These are phyloP conservation scores for Halictus quadricinctus DNA, from an alignment of 2,888 invertebrate species.

Conservation along the genomic window DNA sequence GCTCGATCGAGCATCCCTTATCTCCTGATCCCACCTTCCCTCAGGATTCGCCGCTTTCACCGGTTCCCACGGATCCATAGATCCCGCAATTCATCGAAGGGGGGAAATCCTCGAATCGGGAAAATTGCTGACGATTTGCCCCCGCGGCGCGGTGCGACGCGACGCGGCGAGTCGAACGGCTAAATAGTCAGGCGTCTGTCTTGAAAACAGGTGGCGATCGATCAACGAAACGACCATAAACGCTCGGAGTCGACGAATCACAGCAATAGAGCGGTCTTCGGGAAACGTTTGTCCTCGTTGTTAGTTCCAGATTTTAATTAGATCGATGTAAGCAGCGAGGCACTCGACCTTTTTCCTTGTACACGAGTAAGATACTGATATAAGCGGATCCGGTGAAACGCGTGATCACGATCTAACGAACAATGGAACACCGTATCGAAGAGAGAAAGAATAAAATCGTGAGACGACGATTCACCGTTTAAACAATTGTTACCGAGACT, in stretches of 20 bases:
- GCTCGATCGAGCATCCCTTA: conserved; percentile 21
- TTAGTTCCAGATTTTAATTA: conserved; percentile 45
- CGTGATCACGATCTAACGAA: neutral
- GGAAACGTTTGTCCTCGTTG: conserved; percentile 44
- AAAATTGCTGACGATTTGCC: neutral
- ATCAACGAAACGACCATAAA: conserved; percentile 10
- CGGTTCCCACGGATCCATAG: conserved; percentile 4
- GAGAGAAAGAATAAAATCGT: neutral
- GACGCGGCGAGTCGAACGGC: neutral
- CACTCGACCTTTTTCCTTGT: conserved; percentile 54
- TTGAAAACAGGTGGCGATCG: neutral
- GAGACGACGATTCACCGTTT: conserved; percentile 40
- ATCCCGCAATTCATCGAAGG: conserved; percentile 8
- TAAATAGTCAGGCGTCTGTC: neutral
- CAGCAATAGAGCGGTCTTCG: conserved; percentile 41
- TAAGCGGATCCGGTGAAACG: neutral
- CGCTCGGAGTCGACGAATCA: conserved; percentile 12
- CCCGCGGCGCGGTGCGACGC: too few species aligned
- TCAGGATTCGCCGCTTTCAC: neutral
- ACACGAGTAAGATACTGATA: conserved; percentile 34
- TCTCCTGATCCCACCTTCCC: neutral
- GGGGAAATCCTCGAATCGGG: neutral
- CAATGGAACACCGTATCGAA: neutral
- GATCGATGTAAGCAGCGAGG: conserved; percentile 42
- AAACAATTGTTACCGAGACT: conserved; percentile 58